phyloP scores from a whole-genome alignment of 2,888 invertebrate species.

The Zygothrica quintamaculata region DNA sequence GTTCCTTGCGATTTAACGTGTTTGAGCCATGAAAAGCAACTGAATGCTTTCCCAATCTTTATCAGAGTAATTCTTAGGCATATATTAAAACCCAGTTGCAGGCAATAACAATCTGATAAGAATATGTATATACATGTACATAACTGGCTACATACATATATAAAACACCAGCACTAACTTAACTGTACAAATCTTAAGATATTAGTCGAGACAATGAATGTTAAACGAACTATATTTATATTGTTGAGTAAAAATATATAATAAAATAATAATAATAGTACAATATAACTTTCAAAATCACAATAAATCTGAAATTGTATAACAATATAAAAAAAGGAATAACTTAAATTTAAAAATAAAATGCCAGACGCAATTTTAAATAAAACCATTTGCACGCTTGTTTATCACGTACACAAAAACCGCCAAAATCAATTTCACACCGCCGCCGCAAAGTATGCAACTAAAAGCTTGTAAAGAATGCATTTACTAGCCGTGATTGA shows the following conservation, averaged over 20 bases:
- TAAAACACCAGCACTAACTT: slow-evolving; percentile 25
- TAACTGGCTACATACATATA: slow-evolving; percentile 1
- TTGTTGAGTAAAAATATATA: slow-evolving; percentile 13
- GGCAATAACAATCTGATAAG: slow-evolving; percentile 61
- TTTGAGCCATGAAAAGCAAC: slow-evolving; percentile 47
- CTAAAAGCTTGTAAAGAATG: slow-evolving; percentile 15
- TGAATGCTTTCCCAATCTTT: slow-evolving; percentile 52
- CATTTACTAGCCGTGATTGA: neutral
- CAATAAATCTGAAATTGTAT: neutral
- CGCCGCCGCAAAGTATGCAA: slow-evolving; percentile 63
- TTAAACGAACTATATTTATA: slow-evolving; percentile 30
- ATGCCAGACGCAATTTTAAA: slow-evolving; percentile 23
- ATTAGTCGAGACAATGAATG: slow-evolving; percentile 46
- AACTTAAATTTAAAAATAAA: slow-evolving; percentile 27
- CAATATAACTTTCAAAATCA: neutral
- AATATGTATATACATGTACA: slow-evolving; percentile 22
- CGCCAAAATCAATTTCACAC: slow-evolving; percentile 49
- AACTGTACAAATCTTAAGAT: slow-evolving; percentile 68
- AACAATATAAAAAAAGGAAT: neutral
- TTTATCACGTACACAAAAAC: slow-evolving; percentile 63
- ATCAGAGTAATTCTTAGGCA: slow-evolving; percentile 36
- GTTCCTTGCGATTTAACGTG: slow-evolving; percentile 28
- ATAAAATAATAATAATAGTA: neutral
- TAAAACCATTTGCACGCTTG: slow-evolving; percentile 42
- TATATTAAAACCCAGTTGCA: slow-evolving; percentile 54